Conservation (phyloP, 2,797 vertebrate genomes). For the Cygnus olor region DNA sequence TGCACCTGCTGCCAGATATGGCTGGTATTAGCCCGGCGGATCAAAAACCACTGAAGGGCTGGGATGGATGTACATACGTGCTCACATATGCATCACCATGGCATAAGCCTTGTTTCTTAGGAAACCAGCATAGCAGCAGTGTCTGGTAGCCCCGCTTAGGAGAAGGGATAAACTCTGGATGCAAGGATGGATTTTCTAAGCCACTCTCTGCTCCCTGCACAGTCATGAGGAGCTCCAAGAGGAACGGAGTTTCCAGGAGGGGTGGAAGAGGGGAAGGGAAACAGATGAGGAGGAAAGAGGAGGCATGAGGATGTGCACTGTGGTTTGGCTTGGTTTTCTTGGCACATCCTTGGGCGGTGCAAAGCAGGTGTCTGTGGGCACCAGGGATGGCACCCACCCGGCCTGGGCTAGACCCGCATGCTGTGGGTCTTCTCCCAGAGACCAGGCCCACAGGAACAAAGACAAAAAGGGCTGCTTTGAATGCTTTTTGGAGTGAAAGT, state of each 20-base stretch:
- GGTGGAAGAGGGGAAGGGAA: background rate
- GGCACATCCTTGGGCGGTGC: background rate
- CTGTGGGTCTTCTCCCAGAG: background rate
- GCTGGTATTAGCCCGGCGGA: background rate
- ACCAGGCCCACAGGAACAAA: rapidly evolving
- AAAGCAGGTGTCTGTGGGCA: background rate
- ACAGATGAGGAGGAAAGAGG: background rate
- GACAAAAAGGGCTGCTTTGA: background rate
- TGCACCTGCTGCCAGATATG: background rate
- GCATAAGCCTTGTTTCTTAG: conserved; percentile 63
- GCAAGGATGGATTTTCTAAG: background rate
- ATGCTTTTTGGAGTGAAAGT: background rate
- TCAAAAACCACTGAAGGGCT: background rate
- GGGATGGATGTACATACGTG: background rate
- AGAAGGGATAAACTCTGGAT: conserved; percentile 5
- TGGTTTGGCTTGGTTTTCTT: background rate
- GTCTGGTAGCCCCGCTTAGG: background rate
- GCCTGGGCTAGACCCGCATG: background rate
- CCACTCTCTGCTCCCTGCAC: background rate
- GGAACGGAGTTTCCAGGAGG: background rate
- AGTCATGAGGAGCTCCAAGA: background rate
- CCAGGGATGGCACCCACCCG: background rate
- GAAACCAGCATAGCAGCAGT: conserved; percentile 51
- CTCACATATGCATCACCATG: conserved; percentile 36
- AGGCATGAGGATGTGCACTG: background rate